Conservation (phyloP, 1,140 invertebrate species). For the Choristoneura fumiferana region DNA sequence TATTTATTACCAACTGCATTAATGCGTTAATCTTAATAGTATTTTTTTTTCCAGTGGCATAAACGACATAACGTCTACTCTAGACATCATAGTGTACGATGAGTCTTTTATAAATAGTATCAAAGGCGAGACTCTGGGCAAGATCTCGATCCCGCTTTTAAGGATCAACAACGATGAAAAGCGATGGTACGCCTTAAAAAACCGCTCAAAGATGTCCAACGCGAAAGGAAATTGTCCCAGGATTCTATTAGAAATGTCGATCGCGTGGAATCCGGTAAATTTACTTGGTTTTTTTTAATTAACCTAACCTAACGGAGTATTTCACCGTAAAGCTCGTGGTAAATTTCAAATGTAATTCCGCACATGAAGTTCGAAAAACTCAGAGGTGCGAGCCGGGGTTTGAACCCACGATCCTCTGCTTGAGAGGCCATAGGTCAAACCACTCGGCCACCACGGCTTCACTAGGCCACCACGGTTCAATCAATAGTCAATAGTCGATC, state of each 20-base stretch:
- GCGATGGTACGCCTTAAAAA: conserved; percentile 63
- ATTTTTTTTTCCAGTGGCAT: conserved; percentile 42
- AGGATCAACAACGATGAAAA: conserved; percentile 67
- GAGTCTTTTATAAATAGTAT: conserved; percentile 60
- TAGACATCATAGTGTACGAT: conserved; percentile 60
- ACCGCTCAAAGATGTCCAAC: conserved; percentile 47
- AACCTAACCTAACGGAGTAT: too few relatives aligned
- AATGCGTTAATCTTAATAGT: background rate
- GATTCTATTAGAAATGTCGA: conserved; percentile 75
- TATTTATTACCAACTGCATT: too few relatives aligned
- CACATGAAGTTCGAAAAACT: too few relatives aligned
- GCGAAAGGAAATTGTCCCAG: conserved; percentile 62
- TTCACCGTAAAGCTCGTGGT: too few relatives aligned
- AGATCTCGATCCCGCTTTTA: conserved; percentile 60
- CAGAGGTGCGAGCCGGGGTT: too few relatives aligned
- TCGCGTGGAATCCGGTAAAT: conserved; percentile 70
- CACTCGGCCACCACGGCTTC: too few relatives aligned
- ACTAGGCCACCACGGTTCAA: too few relatives aligned
- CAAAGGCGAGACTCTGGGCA: conserved; percentile 79
- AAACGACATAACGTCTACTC: conserved; percentile 63
- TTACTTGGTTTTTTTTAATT: conserved; percentile 21
- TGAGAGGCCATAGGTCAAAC: too few relatives aligned
- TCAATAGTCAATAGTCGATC: too few relatives aligned
- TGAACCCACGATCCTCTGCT: too few relatives aligned
- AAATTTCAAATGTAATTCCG: too few relatives aligned